Evolutionary conservation across 2,888 invertebrate species (phyloP).

Genomic region (Agonum fuliginosum): DNA sequence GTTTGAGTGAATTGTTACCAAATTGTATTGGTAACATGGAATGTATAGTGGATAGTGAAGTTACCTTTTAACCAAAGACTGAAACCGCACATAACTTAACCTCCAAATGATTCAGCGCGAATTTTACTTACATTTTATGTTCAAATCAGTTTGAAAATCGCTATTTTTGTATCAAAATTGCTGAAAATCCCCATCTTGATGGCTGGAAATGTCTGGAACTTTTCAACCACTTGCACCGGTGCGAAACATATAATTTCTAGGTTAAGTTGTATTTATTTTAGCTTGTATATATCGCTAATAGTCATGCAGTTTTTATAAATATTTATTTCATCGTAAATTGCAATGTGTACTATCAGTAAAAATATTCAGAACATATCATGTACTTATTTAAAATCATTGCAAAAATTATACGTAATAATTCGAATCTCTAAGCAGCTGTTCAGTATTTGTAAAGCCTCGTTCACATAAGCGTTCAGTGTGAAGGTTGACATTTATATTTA

Average conservation of each 20-base stretch:
- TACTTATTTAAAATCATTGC: slow-evolving; percentile 11
- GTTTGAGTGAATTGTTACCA: not conserved
- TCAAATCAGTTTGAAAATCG: not conserved
- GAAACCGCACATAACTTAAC: slow-evolving; percentile 5
- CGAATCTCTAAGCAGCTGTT: slow-evolving; percentile 19
- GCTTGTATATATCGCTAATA: slow-evolving; percentile 39
- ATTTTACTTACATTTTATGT: not conserved
- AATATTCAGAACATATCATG: slow-evolving; percentile 16
- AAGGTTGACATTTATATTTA: too few relatives aligned
- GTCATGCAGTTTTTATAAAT: slow-evolving; percentile 16
- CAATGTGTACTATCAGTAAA: not conserved
- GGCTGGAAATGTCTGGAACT: slow-evolving; percentile 3
- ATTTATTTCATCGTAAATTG: slow-evolving; percentile 25
- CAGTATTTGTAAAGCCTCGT: too few relatives aligned
- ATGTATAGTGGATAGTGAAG: slow-evolving; percentile 26
- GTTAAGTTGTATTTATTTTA: slow-evolving; percentile 44
- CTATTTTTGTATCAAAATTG: too few relatives aligned
- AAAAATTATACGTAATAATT: slow-evolving; percentile 28
- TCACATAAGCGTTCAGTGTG: too few relatives aligned
- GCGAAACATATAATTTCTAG: slow-evolving; percentile 1
- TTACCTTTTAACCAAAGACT: slow-evolving; percentile 57
- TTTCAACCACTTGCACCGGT: not conserved
- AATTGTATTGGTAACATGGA: not conserved
- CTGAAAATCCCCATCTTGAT: not conserved
- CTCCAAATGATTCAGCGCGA: not conserved